Base-by-base conservation (phyloP, 2,113 vertebrate species). In the Aspidoscelis tigris region DNA sequence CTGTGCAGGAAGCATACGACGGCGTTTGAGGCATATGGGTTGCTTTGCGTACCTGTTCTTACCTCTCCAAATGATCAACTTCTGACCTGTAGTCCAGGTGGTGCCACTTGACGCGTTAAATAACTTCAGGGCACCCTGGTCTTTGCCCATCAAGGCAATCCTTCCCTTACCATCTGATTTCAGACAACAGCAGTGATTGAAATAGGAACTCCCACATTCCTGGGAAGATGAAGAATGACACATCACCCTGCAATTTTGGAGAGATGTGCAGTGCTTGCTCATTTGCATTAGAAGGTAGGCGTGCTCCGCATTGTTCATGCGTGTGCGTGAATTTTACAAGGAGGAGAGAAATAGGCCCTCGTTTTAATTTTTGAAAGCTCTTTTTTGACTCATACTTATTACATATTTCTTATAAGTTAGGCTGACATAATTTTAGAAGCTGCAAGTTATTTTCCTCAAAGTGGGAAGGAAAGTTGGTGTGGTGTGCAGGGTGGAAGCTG, bases 231-330 rank as follows among this genome's bases (percentile, higher is more conserved):
- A 90, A 89, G 89, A 93, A 79, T 84, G 91, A 88, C 93, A 87
- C 70, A 14, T 82, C 92, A 92, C 91, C 94, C 92, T 94, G 91
- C 90, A 88, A 93, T 90, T 94, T 92, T 71, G 87, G 88, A 16
- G 84, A 79, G 82, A 76, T 87, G 73, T 91, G 90, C 88, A 89
- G 74, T 18, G 84, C 87, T 88, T 90, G 78, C 92, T 78, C 86
- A 93, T 93, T 92, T 92, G 88, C 91, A 83, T 89, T 73, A 92
- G 81, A 73, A 89, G 88, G 86, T 8, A 50, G 80, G 83, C 69
- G 75, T 64, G 89, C 61, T 66, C 84, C 88, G 75, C 87, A 85
- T 87, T 91, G 66, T 76, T 89, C 78, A 22, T 61, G 2, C 2
- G 73, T 70, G 33, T 70, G 33, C 39, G 14, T 90, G 92, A 84